Percentiles rank a stretch among this genome's conserved stretches.
Conservation (phyloP, 2,113 vertebrate species). For the Rhagologus leucostigma region DNA sequence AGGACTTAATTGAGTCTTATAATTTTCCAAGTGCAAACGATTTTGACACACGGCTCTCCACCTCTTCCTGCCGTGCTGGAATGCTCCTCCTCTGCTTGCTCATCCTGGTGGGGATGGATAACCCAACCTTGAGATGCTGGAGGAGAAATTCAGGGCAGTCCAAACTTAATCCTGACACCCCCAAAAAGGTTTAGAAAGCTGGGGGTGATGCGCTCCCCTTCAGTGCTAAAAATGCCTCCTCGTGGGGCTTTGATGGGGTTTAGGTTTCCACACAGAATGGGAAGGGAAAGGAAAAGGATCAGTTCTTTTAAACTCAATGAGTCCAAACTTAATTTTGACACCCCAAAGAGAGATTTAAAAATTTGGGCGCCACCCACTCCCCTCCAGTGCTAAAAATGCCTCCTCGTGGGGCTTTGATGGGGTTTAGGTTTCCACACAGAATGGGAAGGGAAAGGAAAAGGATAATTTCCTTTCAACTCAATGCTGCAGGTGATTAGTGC, state of each 20-base stretch:
- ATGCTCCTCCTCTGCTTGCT: not conserved
- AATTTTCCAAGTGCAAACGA: not conserved
- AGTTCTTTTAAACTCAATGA: not conserved
- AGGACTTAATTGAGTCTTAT: slow-evolving; percentile 36
- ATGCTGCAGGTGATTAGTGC: slow-evolving; percentile 5
- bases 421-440: accelerated
- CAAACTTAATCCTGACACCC: not conserved
- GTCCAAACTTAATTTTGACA: not conserved
- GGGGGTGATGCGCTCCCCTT: accelerated
- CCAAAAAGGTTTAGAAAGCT: not conserved
- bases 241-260: not conserved
- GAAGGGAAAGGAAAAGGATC: not conserved
- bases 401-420: accelerated
- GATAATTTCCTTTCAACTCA: slow-evolving; percentile 7
- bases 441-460: not conserved
- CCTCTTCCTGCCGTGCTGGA: not conserved
- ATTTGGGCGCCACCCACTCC: not conserved
- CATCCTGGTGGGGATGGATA: accelerated
- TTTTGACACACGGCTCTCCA: not conserved
- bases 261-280: not conserved
- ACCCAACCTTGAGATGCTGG: not conserved
- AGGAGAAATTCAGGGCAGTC: not conserved
- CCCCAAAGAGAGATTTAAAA: not conserved
- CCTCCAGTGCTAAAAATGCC: not conserved
- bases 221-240: not conserved